A percentile compares a stretch with the other conserved stretches of the same genome.
phyloP scores from a whole-genome alignment of 2,797 vertebrate genomes.

The Pelochelys cantorii region DNA sequence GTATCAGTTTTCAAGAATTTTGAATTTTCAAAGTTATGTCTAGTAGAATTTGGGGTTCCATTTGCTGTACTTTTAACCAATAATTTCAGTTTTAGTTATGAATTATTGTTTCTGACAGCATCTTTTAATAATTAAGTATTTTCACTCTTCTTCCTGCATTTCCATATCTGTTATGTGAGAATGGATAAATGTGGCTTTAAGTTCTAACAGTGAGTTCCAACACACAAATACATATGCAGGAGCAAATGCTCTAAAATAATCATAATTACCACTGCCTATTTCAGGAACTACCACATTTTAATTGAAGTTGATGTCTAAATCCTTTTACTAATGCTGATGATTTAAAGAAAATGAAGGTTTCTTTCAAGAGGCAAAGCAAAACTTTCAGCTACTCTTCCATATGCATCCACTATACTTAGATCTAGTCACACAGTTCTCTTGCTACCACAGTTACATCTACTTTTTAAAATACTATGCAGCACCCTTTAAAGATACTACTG shows the following conservation, averaged over 20 bases:
- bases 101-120: not conserved
- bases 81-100: not conserved
- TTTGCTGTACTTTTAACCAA: not conserved
- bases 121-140: not conserved
- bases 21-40: not conserved
- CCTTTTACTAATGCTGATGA: not conserved
- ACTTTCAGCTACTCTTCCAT: fast-evolving
- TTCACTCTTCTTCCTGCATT: not conserved
- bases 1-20: not conserved
- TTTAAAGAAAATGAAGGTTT: not conserved
- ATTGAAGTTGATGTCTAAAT: not conserved
- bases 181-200: not conserved
- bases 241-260: not conserved
- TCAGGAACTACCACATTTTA: not conserved
- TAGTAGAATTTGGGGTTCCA: not conserved
- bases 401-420: fast-evolving
- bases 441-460: no score
- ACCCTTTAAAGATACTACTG: no score
- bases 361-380: fast-evolving
- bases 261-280: not conserved
- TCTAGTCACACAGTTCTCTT: fast-evolving
- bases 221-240: not conserved
- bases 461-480: no score
- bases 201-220: not conserved
- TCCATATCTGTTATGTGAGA: fast-evolving